phyloP scores from a whole-genome alignment of 2,113 vertebrate species.

The Sterrhoptilus dennistouni region DNA sequence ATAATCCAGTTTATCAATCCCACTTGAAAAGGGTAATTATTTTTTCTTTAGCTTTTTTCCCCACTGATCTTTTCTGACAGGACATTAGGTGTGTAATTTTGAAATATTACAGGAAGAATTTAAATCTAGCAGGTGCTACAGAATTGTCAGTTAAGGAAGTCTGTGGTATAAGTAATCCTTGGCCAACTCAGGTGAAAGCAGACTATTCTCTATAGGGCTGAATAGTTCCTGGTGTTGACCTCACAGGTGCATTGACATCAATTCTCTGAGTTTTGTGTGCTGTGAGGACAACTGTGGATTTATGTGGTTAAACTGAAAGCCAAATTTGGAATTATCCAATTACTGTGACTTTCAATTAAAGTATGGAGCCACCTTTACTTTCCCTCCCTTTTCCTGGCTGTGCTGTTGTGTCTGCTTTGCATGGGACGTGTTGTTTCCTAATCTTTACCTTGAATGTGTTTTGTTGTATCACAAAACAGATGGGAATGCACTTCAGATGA shows the following conservation, averaged over 20 bases:
- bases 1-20: not conserved
- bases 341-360: not conserved
- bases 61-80: not conserved
- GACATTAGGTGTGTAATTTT: not conserved
- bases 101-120: not conserved
- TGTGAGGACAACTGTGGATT: not conserved
- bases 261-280: not conserved
- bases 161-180: not conserved
- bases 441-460: constrained; percentile 1
- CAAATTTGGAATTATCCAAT: not conserved
- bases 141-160: not conserved
- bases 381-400: constrained; percentile 1
- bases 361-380: constrained; percentile 64
- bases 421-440: constrained; percentile 14
- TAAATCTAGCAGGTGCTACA: not conserved
- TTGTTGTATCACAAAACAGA: constrained; percentile 86
- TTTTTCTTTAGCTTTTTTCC: not conserved
- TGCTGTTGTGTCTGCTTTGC: constrained; percentile 57
- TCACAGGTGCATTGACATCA: not conserved
- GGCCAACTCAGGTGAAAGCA: not conserved
- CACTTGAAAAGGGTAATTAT: not conserved
- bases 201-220: not conserved
- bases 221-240: not conserved
- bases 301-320: not conserved
- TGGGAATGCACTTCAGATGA: constrained; percentile 79